Base-by-base conservation (phyloP, 2,797 vertebrate species). In the Acrossocheilus fasciatus region DNA sequence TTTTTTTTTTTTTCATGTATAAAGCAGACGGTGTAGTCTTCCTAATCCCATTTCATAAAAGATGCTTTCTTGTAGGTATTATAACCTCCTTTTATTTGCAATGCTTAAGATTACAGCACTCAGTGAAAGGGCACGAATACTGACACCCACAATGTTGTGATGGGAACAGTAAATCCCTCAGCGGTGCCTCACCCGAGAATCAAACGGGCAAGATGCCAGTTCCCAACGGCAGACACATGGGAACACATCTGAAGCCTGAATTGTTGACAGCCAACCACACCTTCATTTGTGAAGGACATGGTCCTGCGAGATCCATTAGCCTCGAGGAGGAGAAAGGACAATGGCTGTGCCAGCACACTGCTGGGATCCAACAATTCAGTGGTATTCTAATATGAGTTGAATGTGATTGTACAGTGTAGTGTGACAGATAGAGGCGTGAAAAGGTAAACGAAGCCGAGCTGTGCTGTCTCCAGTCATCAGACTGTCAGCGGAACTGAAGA, bases 131-230 rank as follows among this genome's bases (percentile, higher is more conserved):
- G 39, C 76, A 85, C 6, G 68, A 73, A 80, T 80, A 59, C 26
- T 80, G 76, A 85, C 84, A 85, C 76, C 66, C 84, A 80, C 76
- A 85, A 47, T 85, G 66, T 85, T 85, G 68, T 80, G 76, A 85
- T 59, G 76, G 52, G 84, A 85, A 80, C 76, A 73, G 76, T 72
- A 72, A 85, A 85, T 85, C 84, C 68, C 84, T 85, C 84, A 80
- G 50, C 41, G 3, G 50, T 80, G 78, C 85, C 77, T 81, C 85
- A 86, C 78, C 77, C 57, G 70, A 74, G 64, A 85, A 59, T 69
- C 75, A 85, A 73, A 81, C 34, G 1, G 77, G 77, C 85, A 64
- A 66, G 36, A 50, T 75, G 78, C 85, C 85, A 86, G 85, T 81
- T 81, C 85, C 54, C 85, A 81, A 62, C n/a, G 66, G 39, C 66